Evolutionary conservation across 2,797 vertebrate species (phyloP).

Genomic region (Eulemur albifrons): DNA sequence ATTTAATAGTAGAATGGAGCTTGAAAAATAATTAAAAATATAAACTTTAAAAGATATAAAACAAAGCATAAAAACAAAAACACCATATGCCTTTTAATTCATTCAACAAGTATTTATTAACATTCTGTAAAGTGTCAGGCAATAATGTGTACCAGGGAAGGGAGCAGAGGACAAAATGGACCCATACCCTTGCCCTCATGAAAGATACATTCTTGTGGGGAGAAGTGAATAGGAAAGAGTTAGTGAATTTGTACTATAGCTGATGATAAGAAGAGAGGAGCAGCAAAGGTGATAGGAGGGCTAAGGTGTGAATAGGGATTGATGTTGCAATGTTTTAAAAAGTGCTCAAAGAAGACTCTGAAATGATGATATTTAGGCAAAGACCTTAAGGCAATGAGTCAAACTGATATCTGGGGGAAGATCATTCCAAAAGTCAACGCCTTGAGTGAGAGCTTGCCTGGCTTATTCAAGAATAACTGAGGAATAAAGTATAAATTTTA

Average conservation of each 20-base stretch:
- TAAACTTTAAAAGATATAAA: background rate
- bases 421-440: background rate
- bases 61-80: background rate
- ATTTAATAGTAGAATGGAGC: background rate
- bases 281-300: background rate
- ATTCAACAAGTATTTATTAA: background rate
- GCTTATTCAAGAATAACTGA: background rate
- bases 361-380: background rate
- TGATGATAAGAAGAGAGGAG: background rate
- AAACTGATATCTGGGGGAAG: background rate
- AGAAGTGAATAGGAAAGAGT: background rate
- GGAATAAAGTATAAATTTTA: background rate
- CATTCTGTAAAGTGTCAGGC: too few species aligned
- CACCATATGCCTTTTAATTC: background rate
- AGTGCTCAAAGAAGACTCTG: background rate
- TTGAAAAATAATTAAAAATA: background rate
- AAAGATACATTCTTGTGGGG: background rate
- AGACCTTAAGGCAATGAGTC: background rate
- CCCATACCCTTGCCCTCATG: background rate
- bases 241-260: background rate
- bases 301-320: background rate
- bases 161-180: background rate
- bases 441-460: background rate
- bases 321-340: background rate
- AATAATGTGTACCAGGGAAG: background rate